Evolutionary conservation across 23 tunicate species (phyloP), one percentile per base, ranked within the genome.

Genomic region (Oikopleura dioica): DNA sequence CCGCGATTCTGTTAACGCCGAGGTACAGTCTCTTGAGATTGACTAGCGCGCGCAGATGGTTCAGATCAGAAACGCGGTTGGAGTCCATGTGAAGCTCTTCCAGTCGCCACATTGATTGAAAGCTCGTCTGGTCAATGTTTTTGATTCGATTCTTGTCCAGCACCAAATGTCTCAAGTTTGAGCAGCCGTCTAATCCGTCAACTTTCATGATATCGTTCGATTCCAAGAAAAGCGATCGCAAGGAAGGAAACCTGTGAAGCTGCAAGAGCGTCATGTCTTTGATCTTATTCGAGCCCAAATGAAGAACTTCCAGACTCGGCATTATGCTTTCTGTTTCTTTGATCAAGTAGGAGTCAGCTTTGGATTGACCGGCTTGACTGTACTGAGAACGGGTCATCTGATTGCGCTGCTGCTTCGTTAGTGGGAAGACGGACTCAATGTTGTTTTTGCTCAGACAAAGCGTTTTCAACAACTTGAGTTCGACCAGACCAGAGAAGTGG

Each of bases 1-100:
- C 97, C 97, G 84, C 92, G 21, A 91, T 85, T 37, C 92, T 59
- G 68, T 91, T 91, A 92, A 91, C 85, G 32, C 97, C 97, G 1
- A 91, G 82, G 55, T 85, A 91, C 31, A 91, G 81, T 26, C 92
- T 76, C 79, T 91, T 89, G 24, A 91, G 77, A 38, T 91, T 91
- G 79, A 82, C 97, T 38, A 91, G 68, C 77, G 82, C 87, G 68
- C 85, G 92, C 1, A 91, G 76, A 76, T 91, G 85, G 69, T 84
- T 83, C 35, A 91, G 76, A 76, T 91, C 92, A 1, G 87, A 59
- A 1, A 91, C 50, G 0, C 97, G 82, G 51, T 91, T 91, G 59
- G 82, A 87, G 59, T 91, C 97, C 78, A 91, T 36, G 50, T 91
- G 97, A 36, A 91, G 83, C 55, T 91, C 97, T 91, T 91, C 37